Evolutionary conservation across 1,140 invertebrate genomes (phyloP).

Genomic region (Whitmania pigra): DNA sequence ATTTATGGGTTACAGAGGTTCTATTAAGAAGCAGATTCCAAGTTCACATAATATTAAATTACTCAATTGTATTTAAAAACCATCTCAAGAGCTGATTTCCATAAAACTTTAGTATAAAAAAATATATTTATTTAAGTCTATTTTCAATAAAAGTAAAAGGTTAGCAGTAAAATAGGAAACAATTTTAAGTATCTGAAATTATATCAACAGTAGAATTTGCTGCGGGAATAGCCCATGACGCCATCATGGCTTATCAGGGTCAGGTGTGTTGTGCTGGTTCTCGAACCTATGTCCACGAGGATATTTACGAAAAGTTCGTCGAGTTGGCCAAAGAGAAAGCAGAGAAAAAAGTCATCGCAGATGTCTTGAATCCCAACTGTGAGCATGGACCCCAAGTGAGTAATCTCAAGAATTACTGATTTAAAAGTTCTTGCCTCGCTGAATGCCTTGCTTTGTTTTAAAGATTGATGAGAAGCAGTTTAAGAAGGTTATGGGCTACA

Average conservation of each 20-base stretch:
- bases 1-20: too few species aligned
- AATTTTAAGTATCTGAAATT: too few species aligned
- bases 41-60: too few species aligned
- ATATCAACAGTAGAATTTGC: constrained; percentile 18
- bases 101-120: too few species aligned
- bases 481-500: constrained; percentile 62
- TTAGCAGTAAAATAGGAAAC: too few species aligned
- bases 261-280: constrained; percentile 89
- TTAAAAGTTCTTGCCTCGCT: not conserved
- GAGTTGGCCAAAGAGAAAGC: constrained; percentile 29
- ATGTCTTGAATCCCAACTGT: constrained; percentile 57
- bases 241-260: constrained; percentile 88
- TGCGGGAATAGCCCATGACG: constrained; percentile 29
- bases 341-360: constrained; percentile 55
- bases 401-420: not conserved
- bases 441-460: not conserved
- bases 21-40: too few species aligned
- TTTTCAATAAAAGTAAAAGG: too few species aligned
- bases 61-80: too few species aligned
- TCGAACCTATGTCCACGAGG: constrained; percentile 70
- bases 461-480: constrained; percentile 69
- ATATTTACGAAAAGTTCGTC: constrained; percentile 72
- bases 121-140: too few species aligned
- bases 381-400: constrained; percentile 32
- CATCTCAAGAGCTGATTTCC: too few species aligned